Base-by-base conservation (phyloP, 2,888 invertebrate species). In the Alviniconcha strummeri region DNA sequence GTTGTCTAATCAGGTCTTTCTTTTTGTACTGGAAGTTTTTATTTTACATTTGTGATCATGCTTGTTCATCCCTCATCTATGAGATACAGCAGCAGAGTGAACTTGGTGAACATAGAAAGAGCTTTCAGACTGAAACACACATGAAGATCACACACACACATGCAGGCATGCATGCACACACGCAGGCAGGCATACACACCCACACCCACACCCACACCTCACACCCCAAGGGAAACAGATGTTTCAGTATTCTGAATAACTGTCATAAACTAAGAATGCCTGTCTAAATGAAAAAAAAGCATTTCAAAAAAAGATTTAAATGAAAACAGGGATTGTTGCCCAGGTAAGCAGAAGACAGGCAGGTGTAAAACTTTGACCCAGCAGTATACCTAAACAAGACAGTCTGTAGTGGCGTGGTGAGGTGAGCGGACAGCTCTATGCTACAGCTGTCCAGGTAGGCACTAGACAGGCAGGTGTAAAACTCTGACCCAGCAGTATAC, bases 381-480 rank as follows among this genome's bases (percentile, higher is more conserved):
- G 36, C 36, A 36, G 3, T 36, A 36, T 19, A 81, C 81, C 81
- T 81, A 74, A 81, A 81, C 4, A 13, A 57, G 17, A 81, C 81
- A 6, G 57, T 71, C 74, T 80, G 80, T 69, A 74, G 60, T 7
- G 81, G 52, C 7, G 56, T 57, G 15, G 72, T 75, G 13, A 82
- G 67, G 56, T 60, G 52, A 19, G 82, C 82, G n/a, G 75, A 76
- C 11, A 82, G 82, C 67, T 82, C 60, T 54, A 82, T n/a, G 52
- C 82, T 82, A 67, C 82, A 82, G 17, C 82, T 76, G 2, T 76
- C 82, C 55, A 67, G 67, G 76, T 82, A 82, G 36, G 82, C 82
- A 13, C 54, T 60, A 64, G 82, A 76, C 75, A 82, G 82, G n/a
- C 82, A 82, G 67, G 67, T 82, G 52, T 82, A 36, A 36, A 36